Conservation (phyloP, 2,113 vertebrate genomes). For the Cisticola juncidis region DNA sequence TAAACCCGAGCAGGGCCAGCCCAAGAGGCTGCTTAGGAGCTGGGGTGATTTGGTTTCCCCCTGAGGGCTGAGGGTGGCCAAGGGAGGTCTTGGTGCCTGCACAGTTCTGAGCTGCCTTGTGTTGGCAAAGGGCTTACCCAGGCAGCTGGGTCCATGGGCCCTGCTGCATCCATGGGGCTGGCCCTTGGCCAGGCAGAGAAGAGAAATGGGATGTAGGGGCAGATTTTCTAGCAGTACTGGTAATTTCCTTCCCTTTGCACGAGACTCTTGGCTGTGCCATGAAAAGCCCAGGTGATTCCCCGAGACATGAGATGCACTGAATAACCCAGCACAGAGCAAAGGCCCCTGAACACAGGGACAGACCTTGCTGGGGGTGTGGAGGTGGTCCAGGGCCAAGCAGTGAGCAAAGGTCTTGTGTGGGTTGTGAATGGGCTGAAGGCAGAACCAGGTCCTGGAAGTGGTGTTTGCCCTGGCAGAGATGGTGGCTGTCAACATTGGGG, state of each 20-base stretch:
- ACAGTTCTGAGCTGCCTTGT: neutral
- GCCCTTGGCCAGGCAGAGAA: neutral
- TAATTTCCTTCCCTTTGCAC: neutral
- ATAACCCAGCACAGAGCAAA: neutral
- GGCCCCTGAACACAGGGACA: neutral
- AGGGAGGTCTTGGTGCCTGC: neutral
- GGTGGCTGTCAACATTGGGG: neutral
- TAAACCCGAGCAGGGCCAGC: neutral
- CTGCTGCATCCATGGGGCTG: neutral
- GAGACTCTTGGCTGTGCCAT: neutral
- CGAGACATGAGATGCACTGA: neutral
- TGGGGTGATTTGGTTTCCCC: neutral
- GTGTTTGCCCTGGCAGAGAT: neutral
- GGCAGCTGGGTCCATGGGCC: neutral
- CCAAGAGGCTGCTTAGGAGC: neutral
- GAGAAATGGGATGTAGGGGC: neutral
- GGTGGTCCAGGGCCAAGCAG: neutral
- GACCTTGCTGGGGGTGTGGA: neutral
- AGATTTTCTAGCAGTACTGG: neutral
- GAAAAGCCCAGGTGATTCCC: neutral
- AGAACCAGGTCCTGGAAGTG: neutral
- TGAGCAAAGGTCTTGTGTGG: neutral
- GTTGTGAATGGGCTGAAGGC: neutral
- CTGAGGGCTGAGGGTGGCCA: neutral
- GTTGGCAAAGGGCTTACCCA: neutral